Percentiles rank a stretch among this genome's conserved stretches.
Conservation (phyloP, 2,888 invertebrate species). For the Zelleria hepariella region DNA sequence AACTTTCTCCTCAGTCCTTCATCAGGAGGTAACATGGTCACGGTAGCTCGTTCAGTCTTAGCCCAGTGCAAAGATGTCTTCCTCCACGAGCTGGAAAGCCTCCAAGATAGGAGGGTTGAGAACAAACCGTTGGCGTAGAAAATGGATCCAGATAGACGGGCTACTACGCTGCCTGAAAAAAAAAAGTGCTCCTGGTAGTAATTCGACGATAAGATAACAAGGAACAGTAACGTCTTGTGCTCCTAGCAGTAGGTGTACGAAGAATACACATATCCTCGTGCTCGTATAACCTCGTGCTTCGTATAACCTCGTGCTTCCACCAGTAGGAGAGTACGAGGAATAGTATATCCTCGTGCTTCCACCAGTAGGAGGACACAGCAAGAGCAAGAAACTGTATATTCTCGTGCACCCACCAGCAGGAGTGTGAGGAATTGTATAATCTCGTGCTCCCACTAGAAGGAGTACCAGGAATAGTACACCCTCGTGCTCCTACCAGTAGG, state of each 20-base stretch:
- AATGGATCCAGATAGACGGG: conserved; percentile 41
- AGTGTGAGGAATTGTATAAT: too few species aligned
- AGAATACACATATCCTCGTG: background rate
- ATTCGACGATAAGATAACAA: too few species aligned
- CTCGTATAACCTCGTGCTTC: too few species aligned
- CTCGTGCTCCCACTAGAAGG: too few species aligned
- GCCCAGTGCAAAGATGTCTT: conserved; percentile 29
- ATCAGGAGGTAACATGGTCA: background rate
- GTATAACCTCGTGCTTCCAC: too few species aligned
- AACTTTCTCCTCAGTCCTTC: background rate
- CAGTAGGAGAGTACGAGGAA: too few species aligned
- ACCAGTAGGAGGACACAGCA: too few species aligned
- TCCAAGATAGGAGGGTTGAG: conserved; percentile 34
- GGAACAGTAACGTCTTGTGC: background rate
- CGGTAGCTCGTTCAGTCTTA: background rate
- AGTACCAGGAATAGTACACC: too few species aligned
- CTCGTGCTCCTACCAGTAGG: too few species aligned
- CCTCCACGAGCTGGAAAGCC: conserved; percentile 29
- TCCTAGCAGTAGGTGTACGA: background rate
- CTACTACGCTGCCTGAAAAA: conserved; percentile 21
- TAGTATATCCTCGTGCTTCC: too few species aligned
- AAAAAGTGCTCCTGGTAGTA: background rate
- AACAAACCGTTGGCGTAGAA: conserved; percentile 41
- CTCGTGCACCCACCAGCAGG: too few species aligned
- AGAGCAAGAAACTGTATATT: too few species aligned